phyloP scores from a whole-genome alignment of 2,797 vertebrate species.

The Peromyscus nudipes region DNA sequence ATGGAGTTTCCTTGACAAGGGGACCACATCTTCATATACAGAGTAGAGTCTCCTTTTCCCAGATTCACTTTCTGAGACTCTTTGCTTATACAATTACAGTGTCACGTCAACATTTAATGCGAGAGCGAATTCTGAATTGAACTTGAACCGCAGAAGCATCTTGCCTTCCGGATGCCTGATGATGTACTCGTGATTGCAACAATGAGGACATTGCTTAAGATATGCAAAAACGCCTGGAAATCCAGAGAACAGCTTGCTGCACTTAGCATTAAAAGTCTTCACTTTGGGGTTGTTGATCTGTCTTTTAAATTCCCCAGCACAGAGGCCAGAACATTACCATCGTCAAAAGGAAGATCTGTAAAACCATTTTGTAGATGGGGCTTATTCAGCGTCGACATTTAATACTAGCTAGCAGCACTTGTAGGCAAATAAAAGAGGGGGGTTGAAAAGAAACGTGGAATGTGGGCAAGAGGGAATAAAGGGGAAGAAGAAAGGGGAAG shows the following conservation, averaged over 20 bases:
- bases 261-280: background rate
- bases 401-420: conserved; percentile 54
- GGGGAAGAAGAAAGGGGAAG: conserved; percentile 28
- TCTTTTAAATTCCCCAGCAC: conserved; percentile 45
- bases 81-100: background rate
- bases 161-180: conserved; percentile 17
- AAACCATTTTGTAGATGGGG: conserved; percentile 29
- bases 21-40: background rate
- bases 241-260: conserved; percentile 6
- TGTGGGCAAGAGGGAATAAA: conserved; percentile 72
- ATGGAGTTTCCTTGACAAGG: background rate
- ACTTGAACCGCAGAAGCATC: conserved; percentile 24
- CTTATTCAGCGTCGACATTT: conserved; percentile 5
- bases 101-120: background rate
- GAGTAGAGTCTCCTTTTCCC: background rate
- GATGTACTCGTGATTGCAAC: conserved; percentile 1
- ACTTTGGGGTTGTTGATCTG: background rate
- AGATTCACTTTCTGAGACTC: background rate
- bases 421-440: conserved; percentile 46
- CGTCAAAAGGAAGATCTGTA: conserved; percentile 60
- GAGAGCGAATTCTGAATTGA: conserved; percentile 30
- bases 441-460: conserved; percentile 69
- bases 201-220: background rate
- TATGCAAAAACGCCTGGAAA: background rate
- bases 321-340: background rate